phyloP scores from a whole-genome alignment of 2,797 vertebrate species.

The Pseudomugil tenellus region DNA sequence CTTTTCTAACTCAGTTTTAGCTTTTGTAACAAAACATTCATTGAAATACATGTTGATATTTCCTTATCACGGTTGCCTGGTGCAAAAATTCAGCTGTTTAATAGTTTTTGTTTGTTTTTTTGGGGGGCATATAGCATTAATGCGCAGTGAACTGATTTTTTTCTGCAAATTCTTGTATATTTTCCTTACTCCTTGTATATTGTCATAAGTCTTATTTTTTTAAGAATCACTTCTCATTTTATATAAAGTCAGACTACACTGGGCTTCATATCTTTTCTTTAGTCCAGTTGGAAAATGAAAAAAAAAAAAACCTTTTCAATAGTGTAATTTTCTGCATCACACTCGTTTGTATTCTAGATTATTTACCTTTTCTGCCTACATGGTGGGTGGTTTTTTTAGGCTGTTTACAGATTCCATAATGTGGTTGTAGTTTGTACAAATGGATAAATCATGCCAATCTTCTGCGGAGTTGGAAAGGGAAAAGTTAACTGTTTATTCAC shows the following conservation, averaged over 20 bases:
- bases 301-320: constrained; percentile 5
- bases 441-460: constrained; percentile 50
- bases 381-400: constrained; percentile 45
- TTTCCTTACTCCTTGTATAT: constrained; percentile 37
- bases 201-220: constrained; percentile 60
- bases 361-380: constrained; percentile 8
- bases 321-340: constrained; percentile 29
- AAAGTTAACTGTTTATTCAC: constrained; percentile 32
- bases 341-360: constrained; percentile 3
- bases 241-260: constrained; percentile 56
- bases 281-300: constrained; percentile 20
- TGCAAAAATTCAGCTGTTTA: constrained; percentile 40
- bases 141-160: constrained; percentile 18
- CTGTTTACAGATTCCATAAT: constrained; percentile 49
- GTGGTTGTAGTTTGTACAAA: constrained; percentile 58
- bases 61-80: constrained; percentile 40
- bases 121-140: background rate
- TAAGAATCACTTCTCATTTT: constrained; percentile 54
- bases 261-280: constrained; percentile 13
- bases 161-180: constrained; percentile 32
- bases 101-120: constrained; percentile 1
- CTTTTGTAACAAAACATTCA: background rate
- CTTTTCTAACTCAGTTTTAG: constrained; percentile 1
- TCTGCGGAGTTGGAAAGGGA: constrained; percentile 61
- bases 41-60: constrained; percentile 7